These are phyloP conservation scores for Phenganax subtilis DNA, from an alignment of 92 coral and sea anemone species.

Conservation along the genomic window DNA sequence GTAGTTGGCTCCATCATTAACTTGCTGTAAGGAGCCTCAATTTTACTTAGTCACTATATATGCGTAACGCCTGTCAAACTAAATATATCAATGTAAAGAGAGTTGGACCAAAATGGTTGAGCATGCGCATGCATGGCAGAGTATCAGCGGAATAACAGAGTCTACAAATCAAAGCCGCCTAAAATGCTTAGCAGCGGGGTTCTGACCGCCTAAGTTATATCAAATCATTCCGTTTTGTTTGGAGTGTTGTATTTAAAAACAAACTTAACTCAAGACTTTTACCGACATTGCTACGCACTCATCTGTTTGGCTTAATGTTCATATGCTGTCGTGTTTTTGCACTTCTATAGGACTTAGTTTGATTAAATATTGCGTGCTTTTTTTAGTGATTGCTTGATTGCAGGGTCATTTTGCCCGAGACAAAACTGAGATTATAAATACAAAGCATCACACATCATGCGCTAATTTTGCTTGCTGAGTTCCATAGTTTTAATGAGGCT, in stretches of 20 bases:
- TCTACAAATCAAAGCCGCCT: conserved; percentile 2
- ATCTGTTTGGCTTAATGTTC: too few relatives aligned
- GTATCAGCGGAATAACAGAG: background rate
- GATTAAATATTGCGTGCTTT: background rate
- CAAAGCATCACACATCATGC: conserved; percentile 33
- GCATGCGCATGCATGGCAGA: background rate
- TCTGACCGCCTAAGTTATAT: background rate
- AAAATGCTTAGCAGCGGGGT: conserved; percentile 9
- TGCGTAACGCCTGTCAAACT: too few relatives aligned
- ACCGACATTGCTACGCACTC: background rate
- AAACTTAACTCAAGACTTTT: background rate
- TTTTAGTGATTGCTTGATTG: conserved; percentile 18
- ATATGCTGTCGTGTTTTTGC: too few relatives aligned
- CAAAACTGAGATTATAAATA: conserved; percentile 31
- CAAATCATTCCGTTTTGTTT: conserved; percentile 2
- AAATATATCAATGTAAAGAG: too few relatives aligned
- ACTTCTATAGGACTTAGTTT: too few relatives aligned
- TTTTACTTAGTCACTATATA: too few relatives aligned
- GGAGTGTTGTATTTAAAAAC: conserved; percentile 23
- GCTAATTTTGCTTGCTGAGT: conserved; percentile 29
- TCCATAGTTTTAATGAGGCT: conserved; percentile 11
- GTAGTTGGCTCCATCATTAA: too few relatives aligned
- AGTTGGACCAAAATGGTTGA: too few relatives aligned
- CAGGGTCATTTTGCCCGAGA: conserved; percentile 3
- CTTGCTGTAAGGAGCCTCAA: too few relatives aligned